These are phyloP conservation scores for Hirudo medicinalis DNA, from an alignment of 1,140 invertebrate genomes.

Conservation along the genomic window DNA sequence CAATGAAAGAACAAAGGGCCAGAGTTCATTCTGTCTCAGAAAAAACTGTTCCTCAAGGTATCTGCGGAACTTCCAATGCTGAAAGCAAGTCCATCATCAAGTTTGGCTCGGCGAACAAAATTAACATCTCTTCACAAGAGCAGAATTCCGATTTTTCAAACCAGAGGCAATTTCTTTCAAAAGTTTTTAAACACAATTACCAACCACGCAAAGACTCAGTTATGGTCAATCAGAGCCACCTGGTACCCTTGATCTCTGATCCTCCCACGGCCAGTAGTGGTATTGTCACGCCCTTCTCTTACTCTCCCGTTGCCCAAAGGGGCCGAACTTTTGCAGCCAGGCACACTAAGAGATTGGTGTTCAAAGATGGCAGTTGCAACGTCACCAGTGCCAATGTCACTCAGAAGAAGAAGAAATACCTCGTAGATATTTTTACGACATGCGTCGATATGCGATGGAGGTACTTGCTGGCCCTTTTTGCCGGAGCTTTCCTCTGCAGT, in stretches of 20 bases:
- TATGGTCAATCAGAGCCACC: no score
- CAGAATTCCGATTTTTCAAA: no score
- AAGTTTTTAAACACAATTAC: neutral
- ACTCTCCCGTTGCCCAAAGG: constrained; percentile 16
- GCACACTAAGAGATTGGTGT: constrained; percentile 13
- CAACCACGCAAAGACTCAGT: neutral
- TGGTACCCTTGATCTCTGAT: constrained; percentile 1
- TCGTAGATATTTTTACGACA: constrained; percentile 62
- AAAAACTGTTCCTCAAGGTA: no score
- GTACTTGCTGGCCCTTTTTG: constrained; percentile 31
- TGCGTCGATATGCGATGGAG: constrained; percentile 45
- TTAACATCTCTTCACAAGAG: no score
- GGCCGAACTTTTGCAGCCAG: constrained; percentile 18
- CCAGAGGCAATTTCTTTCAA: no score
- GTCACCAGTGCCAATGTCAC: constrained; percentile 19
- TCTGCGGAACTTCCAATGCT: no score
- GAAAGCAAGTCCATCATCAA: no score
- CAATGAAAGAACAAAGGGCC: no score
- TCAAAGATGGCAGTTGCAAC: constrained; percentile 22
- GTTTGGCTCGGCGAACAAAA: no score
- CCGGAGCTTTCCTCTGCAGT: constrained; percentile 29
- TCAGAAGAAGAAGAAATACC: constrained; percentile 34
- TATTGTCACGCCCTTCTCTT: neutral
- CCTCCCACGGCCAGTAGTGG: constrained; percentile 6
- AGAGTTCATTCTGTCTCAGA: no score